A percentile compares a stretch with the other conserved stretches of the same genome.
These are phyloP conservation scores for Carabus problematicus DNA, from an alignment of 2,888 invertebrate species.

Conservation along the genomic window DNA sequence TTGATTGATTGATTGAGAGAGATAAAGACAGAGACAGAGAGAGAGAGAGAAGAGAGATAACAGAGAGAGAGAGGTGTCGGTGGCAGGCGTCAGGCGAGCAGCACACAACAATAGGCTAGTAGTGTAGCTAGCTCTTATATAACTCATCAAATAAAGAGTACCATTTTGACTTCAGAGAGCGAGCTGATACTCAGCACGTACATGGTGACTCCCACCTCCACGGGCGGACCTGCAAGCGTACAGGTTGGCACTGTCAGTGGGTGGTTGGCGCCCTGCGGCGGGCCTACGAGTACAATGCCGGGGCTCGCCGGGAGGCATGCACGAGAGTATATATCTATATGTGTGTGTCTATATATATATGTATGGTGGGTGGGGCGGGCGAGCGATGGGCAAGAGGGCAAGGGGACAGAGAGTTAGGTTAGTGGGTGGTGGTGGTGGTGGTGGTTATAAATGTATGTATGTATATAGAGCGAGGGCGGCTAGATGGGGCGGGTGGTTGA, in stretches of 20 bases:
- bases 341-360: too few relatives aligned
- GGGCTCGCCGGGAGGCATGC: constrained; percentile 33
- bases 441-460: too few relatives aligned
- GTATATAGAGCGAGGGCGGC: too few relatives aligned
- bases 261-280: constrained; percentile 45
- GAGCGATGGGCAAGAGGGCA: too few relatives aligned
- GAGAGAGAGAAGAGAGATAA: constrained; percentile 26
- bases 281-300: constrained; percentile 33
- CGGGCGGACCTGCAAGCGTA: constrained; percentile 69
- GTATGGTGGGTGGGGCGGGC: too few relatives aligned
- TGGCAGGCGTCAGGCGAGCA: constrained; percentile 43
- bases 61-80: constrained; percentile 39
- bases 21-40: constrained; percentile 4
- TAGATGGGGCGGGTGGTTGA: too few relatives aligned
- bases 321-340: constrained; percentile 13
- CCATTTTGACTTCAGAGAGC: constrained; percentile 98
- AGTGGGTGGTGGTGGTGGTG: too few relatives aligned
- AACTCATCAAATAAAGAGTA: constrained; percentile 53
- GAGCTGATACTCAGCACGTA: constrained; percentile 98
- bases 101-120: constrained; percentile 43
- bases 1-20: constrained; percentile 13
- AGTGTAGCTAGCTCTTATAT: constrained; percentile 39
- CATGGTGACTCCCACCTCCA: constrained; percentile 97
- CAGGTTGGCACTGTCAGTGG: constrained; percentile 47
- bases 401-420: too few relatives aligned